phyloP scores from a whole-genome alignment of 2,888 invertebrate species.

The Cyclophora punctaria region DNA sequence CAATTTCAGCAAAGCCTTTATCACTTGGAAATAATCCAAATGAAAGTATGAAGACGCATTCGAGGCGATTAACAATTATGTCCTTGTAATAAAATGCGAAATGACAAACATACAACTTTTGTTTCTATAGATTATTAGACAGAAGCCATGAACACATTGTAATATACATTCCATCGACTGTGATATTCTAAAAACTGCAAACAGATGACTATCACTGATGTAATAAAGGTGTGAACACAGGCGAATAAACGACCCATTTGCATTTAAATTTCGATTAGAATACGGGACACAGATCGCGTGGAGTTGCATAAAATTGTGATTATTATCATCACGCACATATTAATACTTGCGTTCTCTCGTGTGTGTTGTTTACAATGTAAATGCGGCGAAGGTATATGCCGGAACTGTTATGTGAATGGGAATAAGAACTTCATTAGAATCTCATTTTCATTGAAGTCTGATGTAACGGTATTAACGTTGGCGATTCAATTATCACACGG shows the following conservation, averaged over 20 bases:
- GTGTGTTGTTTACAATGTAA: conserved; percentile 3
- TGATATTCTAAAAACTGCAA: too few relatives aligned
- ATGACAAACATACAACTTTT: too few relatives aligned
- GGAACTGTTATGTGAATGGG: background rate
- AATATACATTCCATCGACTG: too few relatives aligned
- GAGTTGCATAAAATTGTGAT: conserved; percentile 8
- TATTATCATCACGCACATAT: conserved; percentile 6
- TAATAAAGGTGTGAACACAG: background rate
- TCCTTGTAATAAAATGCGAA: too few relatives aligned
- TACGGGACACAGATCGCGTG: conserved; percentile 6
- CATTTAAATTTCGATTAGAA: conserved; percentile 4
- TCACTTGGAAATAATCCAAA: conserved; percentile 9
- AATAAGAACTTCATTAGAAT: background rate
- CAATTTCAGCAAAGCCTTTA: conserved; percentile 30
- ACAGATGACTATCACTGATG: too few relatives aligned
- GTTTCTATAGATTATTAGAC: too few relatives aligned
- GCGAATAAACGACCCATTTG: background rate
- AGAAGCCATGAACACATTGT: too few relatives aligned
- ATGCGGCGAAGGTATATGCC: background rate
- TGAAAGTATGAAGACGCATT: too few relatives aligned
- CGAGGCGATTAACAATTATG: too few relatives aligned
- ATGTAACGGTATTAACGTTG: conserved; percentile 2
- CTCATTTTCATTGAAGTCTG: background rate
- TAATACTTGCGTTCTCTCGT: conserved; percentile 2
- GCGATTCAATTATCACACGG: background rate